Evolutionary conservation across 1,140 invertebrate species (phyloP).

Genomic region (Achatina immaculata): DNA sequence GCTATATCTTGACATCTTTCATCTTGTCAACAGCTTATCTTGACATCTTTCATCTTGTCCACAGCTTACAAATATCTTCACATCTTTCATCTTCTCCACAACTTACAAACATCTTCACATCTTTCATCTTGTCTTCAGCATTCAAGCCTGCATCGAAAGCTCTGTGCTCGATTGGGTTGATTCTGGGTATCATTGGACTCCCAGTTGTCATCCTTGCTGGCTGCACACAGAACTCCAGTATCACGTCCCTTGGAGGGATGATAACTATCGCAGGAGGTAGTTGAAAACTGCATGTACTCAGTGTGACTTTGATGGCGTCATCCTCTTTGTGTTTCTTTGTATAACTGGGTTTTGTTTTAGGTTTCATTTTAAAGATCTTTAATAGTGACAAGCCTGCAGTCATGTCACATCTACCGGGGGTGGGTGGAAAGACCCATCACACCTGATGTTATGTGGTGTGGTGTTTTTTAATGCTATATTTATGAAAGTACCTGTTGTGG

Average conservation of each 20-base stretch:
- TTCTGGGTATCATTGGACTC: not conserved
- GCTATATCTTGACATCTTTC: no score
- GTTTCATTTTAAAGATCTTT: no score
- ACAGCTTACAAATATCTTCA: no score
- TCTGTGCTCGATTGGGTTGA: not conserved
- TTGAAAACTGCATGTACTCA: not conserved
- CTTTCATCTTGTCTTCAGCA: not conserved
- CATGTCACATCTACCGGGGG: not conserved
- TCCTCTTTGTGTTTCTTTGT: no score
- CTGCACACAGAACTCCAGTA: not conserved
- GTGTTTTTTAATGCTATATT: no score
- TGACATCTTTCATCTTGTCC: no score
- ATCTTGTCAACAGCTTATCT: no score
- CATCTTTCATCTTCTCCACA: no score
- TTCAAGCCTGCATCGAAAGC: not conserved
- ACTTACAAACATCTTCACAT: no score
- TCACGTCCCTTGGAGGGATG: not conserved
- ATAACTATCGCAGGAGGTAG: not conserved
- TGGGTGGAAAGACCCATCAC: not conserved
- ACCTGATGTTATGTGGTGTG: not conserved
- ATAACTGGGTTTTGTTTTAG: no score
- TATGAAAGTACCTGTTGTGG: no score
- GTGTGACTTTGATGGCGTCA: not conserved
- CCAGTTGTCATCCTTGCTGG: not conserved
- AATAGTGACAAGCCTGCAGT: no score